phyloP scores from a whole-genome alignment of 2,797 vertebrate genomes.

The Phrynocephalus guinanensis region DNA sequence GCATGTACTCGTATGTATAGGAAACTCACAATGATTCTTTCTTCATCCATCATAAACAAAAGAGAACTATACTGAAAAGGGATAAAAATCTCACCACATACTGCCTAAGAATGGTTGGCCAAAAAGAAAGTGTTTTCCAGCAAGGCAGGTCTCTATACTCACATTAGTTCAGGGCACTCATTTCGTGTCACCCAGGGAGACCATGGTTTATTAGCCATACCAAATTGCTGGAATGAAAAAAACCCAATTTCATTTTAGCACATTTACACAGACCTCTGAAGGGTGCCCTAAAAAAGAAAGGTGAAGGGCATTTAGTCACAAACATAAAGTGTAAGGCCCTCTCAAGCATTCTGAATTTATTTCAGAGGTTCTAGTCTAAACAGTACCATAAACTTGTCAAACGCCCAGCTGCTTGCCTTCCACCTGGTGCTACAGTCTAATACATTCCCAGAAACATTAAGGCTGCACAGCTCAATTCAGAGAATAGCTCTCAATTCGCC shows the following conservation, averaged over 20 bases:
- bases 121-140: not conserved
- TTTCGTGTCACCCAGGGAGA: not conserved
- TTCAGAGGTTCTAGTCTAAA: conserved; percentile 38
- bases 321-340: not conserved
- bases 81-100: conserved; percentile 4
- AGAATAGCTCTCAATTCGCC: conserved; percentile 33
- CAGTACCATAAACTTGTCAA: conserved; percentile 40
- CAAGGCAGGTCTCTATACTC: not conserved
- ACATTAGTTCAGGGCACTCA: not conserved
- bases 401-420: conserved; percentile 33
- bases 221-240: conserved; percentile 26
- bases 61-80: not conserved
- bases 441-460: conserved; percentile 6
- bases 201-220: conserved; percentile 26
- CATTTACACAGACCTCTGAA: conserved; percentile 25
- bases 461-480: conserved; percentile 22
- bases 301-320: conserved; percentile 26
- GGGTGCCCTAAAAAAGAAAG: conserved; percentile 8
- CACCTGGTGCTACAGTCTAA: conserved; percentile 46
- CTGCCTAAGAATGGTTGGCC: not conserved
- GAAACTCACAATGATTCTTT: not conserved
- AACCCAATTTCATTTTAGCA: conserved; percentile 21
- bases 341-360: conserved; percentile 37
- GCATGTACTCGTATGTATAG: not conserved
- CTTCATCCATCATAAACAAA: not conserved